These are phyloP conservation scores for Drosophila tripunctata DNA, from an alignment of 2,888 invertebrate species.

Conservation along the genomic window DNA sequence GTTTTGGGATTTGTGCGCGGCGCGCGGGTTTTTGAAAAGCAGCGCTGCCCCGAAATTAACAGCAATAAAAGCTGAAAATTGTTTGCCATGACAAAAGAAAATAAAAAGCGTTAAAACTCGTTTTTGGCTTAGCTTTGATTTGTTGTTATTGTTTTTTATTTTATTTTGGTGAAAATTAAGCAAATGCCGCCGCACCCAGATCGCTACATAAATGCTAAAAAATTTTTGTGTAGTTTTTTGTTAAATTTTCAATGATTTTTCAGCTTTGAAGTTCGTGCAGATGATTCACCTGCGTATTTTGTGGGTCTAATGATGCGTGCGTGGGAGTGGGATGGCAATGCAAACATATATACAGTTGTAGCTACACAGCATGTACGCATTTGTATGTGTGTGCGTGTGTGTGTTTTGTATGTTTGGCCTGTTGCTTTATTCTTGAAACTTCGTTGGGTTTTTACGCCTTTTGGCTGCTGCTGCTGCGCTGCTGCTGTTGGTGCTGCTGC, in stretches of 20 bases:
- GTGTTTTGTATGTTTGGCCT: constrained; percentile 31
- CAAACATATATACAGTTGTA: constrained; percentile 6
- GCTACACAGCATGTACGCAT: not conserved
- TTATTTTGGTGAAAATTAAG: no score
- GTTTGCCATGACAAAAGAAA: constrained; percentile 75
- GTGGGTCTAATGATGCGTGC: constrained; percentile 31
- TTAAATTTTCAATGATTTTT: constrained; percentile 39
- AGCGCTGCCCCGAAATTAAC: constrained; percentile 72
- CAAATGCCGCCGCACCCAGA: no score
- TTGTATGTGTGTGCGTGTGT: constrained; percentile 3
- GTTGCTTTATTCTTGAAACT: constrained; percentile 62
- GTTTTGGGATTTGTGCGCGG: constrained; percentile 53
- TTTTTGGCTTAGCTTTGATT: constrained; percentile 50
- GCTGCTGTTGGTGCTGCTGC: constrained; percentile 24
- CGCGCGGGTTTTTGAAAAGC: constrained; percentile 64
- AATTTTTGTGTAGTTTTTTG: no score
- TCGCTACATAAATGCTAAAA: constrained; percentile 26
- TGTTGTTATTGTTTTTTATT: constrained; percentile 35
- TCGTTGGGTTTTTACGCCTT: constrained; percentile 57
- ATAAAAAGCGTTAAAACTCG: constrained; percentile 72
- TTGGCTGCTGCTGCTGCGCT: constrained; percentile 24
- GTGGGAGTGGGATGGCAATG: constrained; percentile 56
- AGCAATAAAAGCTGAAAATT: constrained; percentile 75
- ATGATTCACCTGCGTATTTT: constrained; percentile 62
- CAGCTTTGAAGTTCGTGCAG: constrained; percentile 27